These are phyloP conservation scores for Orthonyx spaldingii DNA, from an alignment of 2,113 vertebrate species.

Conservation along the genomic window DNA sequence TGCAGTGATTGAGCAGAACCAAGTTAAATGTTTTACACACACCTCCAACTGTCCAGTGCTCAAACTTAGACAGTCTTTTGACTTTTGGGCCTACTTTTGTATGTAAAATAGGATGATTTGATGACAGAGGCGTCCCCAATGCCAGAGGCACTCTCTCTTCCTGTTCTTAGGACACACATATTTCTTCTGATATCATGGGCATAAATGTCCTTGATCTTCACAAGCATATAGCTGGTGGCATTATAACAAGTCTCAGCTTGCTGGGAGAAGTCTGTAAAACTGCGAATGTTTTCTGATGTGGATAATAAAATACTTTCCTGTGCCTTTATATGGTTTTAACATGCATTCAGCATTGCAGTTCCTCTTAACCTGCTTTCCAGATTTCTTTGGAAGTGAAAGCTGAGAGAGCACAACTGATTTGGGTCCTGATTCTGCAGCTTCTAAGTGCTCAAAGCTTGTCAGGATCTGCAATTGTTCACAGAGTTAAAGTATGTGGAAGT, in stretches of 20 bases:
- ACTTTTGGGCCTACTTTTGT: not conserved
- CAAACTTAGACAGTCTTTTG: not conserved
- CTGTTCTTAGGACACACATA: not conserved
- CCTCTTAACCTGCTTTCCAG: conserved; percentile 14
- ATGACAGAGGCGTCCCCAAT: not conserved
- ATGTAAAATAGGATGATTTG: not conserved
- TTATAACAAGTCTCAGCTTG: conserved; percentile 8
- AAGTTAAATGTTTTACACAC: not conserved
- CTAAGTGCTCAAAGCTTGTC: not conserved
- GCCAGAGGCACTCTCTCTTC: not conserved
- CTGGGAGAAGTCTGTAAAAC: conserved; percentile 47
- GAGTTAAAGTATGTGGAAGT: not conserved
- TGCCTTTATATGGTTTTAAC: conserved; percentile 17
- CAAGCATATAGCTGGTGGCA: not conserved
- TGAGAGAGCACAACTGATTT: not conserved
- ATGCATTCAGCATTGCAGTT: not conserved
- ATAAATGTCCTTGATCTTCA: conserved; percentile 20
- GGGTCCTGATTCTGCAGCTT: not conserved
- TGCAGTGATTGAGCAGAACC: not conserved
- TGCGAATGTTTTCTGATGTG: not conserved
- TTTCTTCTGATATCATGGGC: not conserved
- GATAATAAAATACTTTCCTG: conserved; percentile 14
- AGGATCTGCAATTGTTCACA: not conserved
- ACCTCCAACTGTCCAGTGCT: not conserved
- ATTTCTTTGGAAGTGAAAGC: not conserved